Evolutionary conservation across 37 sponge, comb jelly and placozoan genomes (phyloP).

Genomic region (Hexactinellida sp.): DNA sequence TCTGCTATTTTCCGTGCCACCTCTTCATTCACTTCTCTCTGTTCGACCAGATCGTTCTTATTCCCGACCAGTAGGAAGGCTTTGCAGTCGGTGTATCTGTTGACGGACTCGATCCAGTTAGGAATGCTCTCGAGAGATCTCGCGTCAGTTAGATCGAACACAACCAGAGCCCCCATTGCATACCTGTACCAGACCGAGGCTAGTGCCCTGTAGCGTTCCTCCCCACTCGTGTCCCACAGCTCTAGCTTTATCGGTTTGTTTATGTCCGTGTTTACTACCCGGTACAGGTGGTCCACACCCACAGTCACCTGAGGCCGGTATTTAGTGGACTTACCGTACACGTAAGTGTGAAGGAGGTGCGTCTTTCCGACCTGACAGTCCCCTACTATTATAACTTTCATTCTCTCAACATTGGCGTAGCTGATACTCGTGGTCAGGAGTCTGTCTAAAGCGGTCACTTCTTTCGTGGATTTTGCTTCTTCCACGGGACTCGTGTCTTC

Average conservation of each 20-base stretch:
- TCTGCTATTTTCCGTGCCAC: neutral
- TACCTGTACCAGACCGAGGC: neutral
- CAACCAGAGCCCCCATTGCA: neutral
- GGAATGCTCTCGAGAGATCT: neutral
- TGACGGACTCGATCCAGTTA: neutral
- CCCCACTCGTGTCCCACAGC: neutral
- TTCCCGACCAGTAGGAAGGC: neutral
- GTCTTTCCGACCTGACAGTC: conserved; percentile 2
- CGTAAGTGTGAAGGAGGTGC: neutral
- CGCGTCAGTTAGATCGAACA: neutral
- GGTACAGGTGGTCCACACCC: neutral
- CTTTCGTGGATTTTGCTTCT: neutral
- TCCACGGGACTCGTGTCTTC: neutral
- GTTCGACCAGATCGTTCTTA: neutral
- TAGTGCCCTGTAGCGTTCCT: neutral
- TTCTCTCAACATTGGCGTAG: neutral
- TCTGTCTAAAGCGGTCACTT: neutral
- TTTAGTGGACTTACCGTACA: neutral
- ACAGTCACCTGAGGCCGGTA: neutral
- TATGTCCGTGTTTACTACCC: neutral
- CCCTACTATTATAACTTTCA: conserved; percentile 4
- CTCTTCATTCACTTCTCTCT: neutral
- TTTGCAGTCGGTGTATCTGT: conserved; percentile 4
- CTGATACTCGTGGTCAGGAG: neutral
- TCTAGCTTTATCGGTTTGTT: neutral